These are phyloP conservation scores for Hydraecia micacea DNA, from an alignment of 2,888 invertebrate genomes.

Conservation along the genomic window DNA sequence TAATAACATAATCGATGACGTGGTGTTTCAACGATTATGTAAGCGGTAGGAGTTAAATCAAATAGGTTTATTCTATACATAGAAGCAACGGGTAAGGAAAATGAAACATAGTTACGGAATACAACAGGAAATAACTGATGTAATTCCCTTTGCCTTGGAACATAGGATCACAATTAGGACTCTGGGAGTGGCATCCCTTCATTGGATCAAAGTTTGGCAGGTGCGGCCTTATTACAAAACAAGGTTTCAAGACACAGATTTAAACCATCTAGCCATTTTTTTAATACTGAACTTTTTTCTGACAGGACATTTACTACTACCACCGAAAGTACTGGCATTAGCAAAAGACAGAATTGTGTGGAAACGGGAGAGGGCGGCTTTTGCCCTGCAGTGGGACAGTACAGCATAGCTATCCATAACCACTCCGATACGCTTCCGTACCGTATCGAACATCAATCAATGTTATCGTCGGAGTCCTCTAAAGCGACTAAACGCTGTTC, in stretches of 20 bases:
- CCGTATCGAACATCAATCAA: too few relatives aligned
- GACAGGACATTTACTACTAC: too few relatives aligned
- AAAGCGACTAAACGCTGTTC: too few relatives aligned
- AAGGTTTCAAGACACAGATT: neutral
- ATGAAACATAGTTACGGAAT: neutral
- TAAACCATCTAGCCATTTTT: neutral
- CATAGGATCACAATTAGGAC: too few relatives aligned
- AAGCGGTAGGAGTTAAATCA: constrained; percentile 7
- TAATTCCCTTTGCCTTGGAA: neutral
- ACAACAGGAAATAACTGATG: neutral
- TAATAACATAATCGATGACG: constrained; percentile 37
- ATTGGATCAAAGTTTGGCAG: constrained; percentile 1
- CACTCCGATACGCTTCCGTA: too few relatives aligned
- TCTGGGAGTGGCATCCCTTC: neutral
- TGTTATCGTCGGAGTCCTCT: too few relatives aligned
- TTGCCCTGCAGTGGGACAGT: too few relatives aligned
- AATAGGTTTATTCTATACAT: neutral
- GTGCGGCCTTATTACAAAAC: neutral
- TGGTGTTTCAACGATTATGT: constrained; percentile 27
- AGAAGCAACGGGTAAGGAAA: constrained; percentile 11
- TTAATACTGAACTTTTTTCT: neutral
- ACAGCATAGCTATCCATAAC: too few relatives aligned
- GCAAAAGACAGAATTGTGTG: too few relatives aligned
- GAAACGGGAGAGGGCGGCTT: too few relatives aligned
- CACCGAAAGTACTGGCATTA: too few relatives aligned